These are phyloP conservation scores for Drosophila subpulchrella DNA, from an alignment of 1,140 invertebrate species.

Conservation along the genomic window DNA sequence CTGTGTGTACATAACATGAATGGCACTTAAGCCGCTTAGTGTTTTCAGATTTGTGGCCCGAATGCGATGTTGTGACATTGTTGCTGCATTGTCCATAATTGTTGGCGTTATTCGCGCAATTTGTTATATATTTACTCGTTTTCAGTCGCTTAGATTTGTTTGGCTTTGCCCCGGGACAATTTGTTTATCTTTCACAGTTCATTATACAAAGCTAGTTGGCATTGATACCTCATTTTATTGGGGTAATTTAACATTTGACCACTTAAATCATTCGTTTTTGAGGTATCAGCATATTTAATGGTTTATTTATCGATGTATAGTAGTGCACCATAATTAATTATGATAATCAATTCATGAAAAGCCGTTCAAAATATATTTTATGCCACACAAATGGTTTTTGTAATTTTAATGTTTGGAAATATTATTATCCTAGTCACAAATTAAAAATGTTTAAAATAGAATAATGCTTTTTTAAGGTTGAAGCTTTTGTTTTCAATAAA, in stretches of 20 bases:
- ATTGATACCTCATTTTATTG: slow-evolving; percentile 3
- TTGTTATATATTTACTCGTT: slow-evolving; percentile 36
- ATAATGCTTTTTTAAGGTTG: no score
- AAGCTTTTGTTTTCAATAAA: no score
- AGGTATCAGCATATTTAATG: neutral
- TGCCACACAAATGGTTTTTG: no score
- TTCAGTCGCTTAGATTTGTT: slow-evolving; percentile 22
- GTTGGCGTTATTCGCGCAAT: slow-evolving; percentile 41
- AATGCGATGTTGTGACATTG: slow-evolving; percentile 18
- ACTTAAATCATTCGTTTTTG: slow-evolving; percentile 4
- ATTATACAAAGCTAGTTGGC: slow-evolving; percentile 6
- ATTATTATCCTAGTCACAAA: no score
- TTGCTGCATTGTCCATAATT: slow-evolving; percentile 44
- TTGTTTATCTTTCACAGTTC: slow-evolving; percentile 23
- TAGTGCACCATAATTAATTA: no score
- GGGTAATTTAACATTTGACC: neutral
- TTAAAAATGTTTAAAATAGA: no score
- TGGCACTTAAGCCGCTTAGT: slow-evolving; percentile 46
- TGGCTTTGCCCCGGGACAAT: neutral
- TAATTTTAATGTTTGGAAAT: no score
- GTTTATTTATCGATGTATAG: neutral
- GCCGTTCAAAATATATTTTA: no score
- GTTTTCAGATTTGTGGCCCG: slow-evolving; percentile 13
- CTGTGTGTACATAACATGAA: slow-evolving; percentile 22
- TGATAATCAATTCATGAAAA: neutral